Percentiles rank a stretch among this genome's conserved stretches.
Evolutionary conservation across 2,797 vertebrate genomes (phyloP).

Genomic region (Myotis myotis): DNA sequence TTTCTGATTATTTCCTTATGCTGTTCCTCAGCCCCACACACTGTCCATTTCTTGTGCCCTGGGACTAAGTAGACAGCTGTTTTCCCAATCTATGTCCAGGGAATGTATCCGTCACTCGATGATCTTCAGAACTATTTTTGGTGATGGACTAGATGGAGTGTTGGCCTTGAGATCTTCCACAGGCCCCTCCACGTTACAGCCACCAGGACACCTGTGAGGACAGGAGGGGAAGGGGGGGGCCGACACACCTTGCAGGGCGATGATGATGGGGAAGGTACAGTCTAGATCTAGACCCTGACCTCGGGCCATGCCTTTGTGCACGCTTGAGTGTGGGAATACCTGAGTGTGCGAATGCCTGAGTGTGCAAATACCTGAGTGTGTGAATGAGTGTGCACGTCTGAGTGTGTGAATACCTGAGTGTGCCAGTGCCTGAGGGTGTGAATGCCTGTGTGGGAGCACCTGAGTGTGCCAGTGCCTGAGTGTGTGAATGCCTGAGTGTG

Average conservation of each 20-base stretch:
- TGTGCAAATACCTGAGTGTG: too few relatives aligned
- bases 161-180: background rate
- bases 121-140: background rate
- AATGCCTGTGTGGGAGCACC: too few relatives aligned
- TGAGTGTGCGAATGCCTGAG: too few relatives aligned
- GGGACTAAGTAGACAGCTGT: conserved; percentile 1
- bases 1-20: conserved; percentile 66
- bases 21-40: background rate
- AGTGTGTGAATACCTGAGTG: too few relatives aligned
- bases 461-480: too few relatives aligned
- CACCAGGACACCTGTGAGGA: background rate
- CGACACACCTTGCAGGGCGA: too few relatives aligned
- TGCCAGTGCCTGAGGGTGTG: too few relatives aligned
- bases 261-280: background rate
- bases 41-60: conserved; percentile 3
- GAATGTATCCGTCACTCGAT: background rate
- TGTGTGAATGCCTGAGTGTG: background rate
- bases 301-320: background rate
- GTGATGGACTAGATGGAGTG: background rate
- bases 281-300: background rate
- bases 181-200: background rate
- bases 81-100: conserved; percentile 3
- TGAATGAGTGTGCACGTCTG: too few relatives aligned
- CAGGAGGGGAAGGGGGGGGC: background rate
- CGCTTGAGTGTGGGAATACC: background rate